These are phyloP conservation scores for Hepsetus odoe DNA, from an alignment of 2,113 vertebrate genomes.

Conservation along the genomic window DNA sequence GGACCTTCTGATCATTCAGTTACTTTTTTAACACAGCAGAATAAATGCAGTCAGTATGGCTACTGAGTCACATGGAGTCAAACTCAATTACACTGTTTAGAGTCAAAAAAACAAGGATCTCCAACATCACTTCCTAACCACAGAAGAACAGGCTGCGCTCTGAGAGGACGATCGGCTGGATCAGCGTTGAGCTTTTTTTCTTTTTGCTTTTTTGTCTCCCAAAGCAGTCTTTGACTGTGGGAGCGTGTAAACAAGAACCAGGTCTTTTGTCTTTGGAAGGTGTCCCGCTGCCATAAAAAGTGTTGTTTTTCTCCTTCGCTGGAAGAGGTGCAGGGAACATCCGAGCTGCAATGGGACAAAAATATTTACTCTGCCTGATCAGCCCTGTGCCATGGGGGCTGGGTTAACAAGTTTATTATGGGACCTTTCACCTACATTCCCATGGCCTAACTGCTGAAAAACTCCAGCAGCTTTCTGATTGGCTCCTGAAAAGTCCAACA, in stretches of 20 bases:
- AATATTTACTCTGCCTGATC: slow-evolving; percentile 53
- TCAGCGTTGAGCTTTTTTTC: background rate
- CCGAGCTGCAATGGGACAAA: slow-evolving; percentile 19
- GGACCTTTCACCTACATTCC: slow-evolving; percentile 75
- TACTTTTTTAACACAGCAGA: background rate
- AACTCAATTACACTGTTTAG: background rate
- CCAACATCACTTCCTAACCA: background rate
- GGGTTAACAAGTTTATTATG: slow-evolving; percentile 55
- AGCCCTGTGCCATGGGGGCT: slow-evolving; percentile 39
- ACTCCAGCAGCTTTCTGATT: slow-evolving; percentile 47
- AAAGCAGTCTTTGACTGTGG: background rate
- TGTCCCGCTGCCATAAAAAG: background rate
- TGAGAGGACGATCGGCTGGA: background rate
- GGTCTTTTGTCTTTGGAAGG: slow-evolving; percentile 37
- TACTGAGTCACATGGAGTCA: background rate
- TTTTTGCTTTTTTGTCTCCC: background rate
- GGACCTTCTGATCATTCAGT: background rate
- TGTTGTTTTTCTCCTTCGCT: background rate
- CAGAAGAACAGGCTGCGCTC: background rate
- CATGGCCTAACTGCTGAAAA: slow-evolving; percentile 51
- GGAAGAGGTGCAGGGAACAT: slow-evolving; percentile 22
- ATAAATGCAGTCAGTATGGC: background rate
- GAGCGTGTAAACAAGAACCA: background rate
- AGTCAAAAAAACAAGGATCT: background rate
- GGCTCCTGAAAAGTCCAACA: slow-evolving; percentile 46